A percentile compares a stretch with the other conserved stretches of the same genome.
phyloP scores from a whole-genome alignment of 2,888 invertebrate species.

The Trichopoda pennipes region DNA sequence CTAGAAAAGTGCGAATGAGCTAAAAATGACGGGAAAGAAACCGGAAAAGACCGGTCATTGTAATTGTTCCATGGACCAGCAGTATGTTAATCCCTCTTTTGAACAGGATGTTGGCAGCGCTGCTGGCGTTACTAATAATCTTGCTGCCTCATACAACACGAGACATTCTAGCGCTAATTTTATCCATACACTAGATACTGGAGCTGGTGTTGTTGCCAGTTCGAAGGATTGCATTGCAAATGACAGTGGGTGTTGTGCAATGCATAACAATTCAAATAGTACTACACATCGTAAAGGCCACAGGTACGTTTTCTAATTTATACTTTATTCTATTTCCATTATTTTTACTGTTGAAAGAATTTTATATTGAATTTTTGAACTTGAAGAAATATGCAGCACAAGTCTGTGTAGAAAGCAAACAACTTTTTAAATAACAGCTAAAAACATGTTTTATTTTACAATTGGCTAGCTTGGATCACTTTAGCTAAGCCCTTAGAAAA shows the following conservation, averaged over 20 bases:
- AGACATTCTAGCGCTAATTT: slow-evolving; percentile 64
- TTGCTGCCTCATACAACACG: slow-evolving; percentile 60
- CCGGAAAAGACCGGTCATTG: slow-evolving; percentile 69
- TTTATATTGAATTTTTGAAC: too few relatives aligned
- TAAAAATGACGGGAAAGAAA: slow-evolving; percentile 68
- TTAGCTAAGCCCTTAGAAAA: too few relatives aligned
- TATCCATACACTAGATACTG: slow-evolving; percentile 76
- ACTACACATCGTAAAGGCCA: slow-evolving; percentile 85
- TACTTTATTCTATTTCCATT: neutral
- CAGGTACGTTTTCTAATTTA: slow-evolving; percentile 81
- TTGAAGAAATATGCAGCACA: too few relatives aligned
- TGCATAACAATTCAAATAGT: slow-evolving; percentile 75
- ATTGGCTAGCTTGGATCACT: too few relatives aligned
- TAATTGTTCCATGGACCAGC: slow-evolving; percentile 67
- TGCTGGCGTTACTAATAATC: slow-evolving; percentile 6
- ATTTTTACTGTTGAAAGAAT: too few relatives aligned
- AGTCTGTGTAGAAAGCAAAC: too few relatives aligned
- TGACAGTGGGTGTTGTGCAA: slow-evolving; percentile 70
- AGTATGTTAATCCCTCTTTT: slow-evolving; percentile 77
- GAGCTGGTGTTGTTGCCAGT: slow-evolving; percentile 70
- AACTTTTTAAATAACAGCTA: too few relatives aligned
- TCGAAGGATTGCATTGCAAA: slow-evolving; percentile 41
- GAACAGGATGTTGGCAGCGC: slow-evolving; percentile 72
- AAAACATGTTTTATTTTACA: too few relatives aligned
- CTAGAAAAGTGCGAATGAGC: slow-evolving; percentile 54